These are phyloP conservation scores for Rutpela maculata DNA, from an alignment of 2,888 invertebrate species.

Conservation along the genomic window DNA sequence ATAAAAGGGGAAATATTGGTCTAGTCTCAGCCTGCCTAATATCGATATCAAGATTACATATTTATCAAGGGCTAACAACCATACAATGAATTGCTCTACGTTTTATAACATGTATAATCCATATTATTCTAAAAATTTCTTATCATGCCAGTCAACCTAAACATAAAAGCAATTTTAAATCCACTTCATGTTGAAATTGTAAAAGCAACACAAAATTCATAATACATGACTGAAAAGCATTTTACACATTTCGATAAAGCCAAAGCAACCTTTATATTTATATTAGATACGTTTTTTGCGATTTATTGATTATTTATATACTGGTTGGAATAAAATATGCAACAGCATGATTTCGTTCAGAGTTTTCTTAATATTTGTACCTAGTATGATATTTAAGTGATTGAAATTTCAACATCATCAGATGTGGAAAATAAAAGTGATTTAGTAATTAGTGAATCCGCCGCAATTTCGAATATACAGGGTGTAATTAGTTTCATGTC, in stretches of 20 bases:
- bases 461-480: no score
- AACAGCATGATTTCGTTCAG: no score
- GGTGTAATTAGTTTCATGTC: no score
- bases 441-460: no score
- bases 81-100: slow-evolving; percentile 5
- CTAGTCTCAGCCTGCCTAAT: neutral
- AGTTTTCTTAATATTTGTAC: no score
- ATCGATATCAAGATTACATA: neutral
- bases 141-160: neutral
- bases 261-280: neutral
- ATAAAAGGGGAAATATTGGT: no score
- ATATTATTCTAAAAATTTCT: neutral
- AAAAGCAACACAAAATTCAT: neutral
- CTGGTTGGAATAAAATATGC: no score
- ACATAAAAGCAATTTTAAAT: neutral
- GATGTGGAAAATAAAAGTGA: no score
- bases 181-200: neutral
- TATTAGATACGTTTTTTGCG: neutral
- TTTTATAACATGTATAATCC: neutral
- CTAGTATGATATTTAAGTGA: no score
- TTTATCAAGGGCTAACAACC: neutral
- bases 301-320: neutral
- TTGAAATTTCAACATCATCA: no score
- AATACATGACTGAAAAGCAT: neutral
- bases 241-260: slow-evolving; percentile 3